Base-by-base conservation (phyloP, 2,888 invertebrate species). In the Calliphora vomitoria region DNA sequence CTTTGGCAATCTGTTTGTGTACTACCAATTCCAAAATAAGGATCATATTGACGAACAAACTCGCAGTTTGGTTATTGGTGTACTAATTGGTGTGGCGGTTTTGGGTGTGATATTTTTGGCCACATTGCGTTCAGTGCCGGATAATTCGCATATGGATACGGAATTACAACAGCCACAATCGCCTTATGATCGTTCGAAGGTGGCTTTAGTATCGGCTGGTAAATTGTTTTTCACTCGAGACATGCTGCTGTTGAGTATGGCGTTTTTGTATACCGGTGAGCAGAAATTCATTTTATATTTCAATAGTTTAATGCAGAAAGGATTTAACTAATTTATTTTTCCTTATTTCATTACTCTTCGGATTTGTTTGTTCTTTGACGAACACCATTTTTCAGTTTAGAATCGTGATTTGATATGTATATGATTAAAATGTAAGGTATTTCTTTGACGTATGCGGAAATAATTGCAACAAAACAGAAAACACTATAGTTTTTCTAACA, bases 1-100 rank as follows among this genome's bases (percentile, higher is more conserved):
- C 93, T 96, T 98, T 92, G 99, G 99, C 79, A 99, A 99, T 93
- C 94, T 98, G 44, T 99, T 99, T 94, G 98, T 99, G 35, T 99
- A 96, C 94, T 97, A 97, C 93, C 96, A 97, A 93, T 98, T 99
- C 94, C 96, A 96, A 95, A 97, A 97, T 74, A 95, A 96, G 92
- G 95, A 95, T 0, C 95, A 95, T 78, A 98, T 98, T 58, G 96
- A 97, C 88, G 92, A 94, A 71, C 94, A 94, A 11, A 97, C 97
- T 0, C 95, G 98, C 31, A 95, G 95, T 69, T 94, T 97, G 3
- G 97, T 99, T 8, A 98, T 98, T 93, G 96, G 96, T 78, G 98
- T 97, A 0, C 94, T 99, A 74, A 95, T 96, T 0, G 95, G 94
- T 0, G 95, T 97, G 8, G 96, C 96, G 35, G 94, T 96, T 0